A percentile compares a stretch with the other conserved stretches of the same genome.
phyloP scores from a whole-genome alignment of 2,888 invertebrate species.

The Watsonalla cultraria region DNA sequence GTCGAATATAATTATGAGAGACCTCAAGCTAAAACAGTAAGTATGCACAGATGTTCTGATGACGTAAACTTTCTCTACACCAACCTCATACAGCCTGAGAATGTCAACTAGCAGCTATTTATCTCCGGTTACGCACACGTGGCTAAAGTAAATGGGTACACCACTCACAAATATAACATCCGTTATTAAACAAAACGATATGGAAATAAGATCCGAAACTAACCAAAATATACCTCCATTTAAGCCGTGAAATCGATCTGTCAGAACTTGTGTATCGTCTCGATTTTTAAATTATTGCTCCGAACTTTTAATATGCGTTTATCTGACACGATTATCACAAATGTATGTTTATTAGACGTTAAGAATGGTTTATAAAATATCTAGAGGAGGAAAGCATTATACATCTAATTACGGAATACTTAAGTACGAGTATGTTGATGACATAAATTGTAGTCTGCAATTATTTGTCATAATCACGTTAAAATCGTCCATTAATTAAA shows the following conservation, averaged over 20 bases:
- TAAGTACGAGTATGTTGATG: not conserved
- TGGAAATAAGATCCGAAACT: not conserved
- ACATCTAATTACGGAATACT: not conserved
- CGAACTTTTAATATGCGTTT: no score
- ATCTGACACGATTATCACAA: no score
- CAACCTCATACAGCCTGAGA: slow-evolving; percentile 15
- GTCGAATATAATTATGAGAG: not conserved
- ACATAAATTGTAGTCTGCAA: not conserved
- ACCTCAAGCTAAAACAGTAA: slow-evolving; percentile 18
- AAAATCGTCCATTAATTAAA: slow-evolving; percentile 1
- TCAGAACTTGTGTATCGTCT: no score
- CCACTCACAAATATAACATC: not conserved
- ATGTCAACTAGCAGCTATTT: slow-evolving; percentile 12
- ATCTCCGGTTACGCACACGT: not conserved
- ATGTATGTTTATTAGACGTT: no score
- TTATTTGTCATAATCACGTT: slow-evolving; percentile 5
- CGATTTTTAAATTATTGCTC: no score
- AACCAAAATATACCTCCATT: not conserved
- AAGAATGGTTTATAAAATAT: not conserved
- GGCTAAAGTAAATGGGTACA: not conserved
- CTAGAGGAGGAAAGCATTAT: not conserved
- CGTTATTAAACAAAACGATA: not conserved
- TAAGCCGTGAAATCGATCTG: no score
- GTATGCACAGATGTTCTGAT: slow-evolving; percentile 46
- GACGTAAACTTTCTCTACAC: slow-evolving; percentile 49